phyloP scores from a whole-genome alignment of 2,888 invertebrate genomes.

The Phorcus lineatus region DNA sequence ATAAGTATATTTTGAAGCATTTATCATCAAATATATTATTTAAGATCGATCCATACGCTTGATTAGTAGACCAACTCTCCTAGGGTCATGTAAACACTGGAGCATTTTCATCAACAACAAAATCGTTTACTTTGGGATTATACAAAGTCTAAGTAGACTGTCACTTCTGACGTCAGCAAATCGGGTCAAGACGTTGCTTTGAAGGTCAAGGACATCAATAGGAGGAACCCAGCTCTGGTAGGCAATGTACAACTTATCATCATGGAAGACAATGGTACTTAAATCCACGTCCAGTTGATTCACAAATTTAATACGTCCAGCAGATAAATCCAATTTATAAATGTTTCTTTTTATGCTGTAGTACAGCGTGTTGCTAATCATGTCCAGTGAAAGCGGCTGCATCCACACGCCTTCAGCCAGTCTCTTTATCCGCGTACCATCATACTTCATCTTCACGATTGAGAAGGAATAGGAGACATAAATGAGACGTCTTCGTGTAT shows the following conservation, averaged over 20 bases:
- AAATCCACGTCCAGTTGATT: background rate
- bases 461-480: conserved; percentile 10
- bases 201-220: background rate
- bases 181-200: background rate
- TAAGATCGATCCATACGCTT: no score
- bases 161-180: background rate
- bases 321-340: background rate
- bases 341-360: background rate
- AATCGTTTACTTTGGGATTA: background rate
- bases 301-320: background rate
- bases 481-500: background rate
- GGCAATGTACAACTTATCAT: background rate
- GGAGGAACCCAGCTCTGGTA: background rate
- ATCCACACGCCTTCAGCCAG: conserved; percentile 2
- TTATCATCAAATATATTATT: no score
- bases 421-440: background rate
- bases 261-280: background rate
- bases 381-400: background rate
- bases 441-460: conserved; percentile 17
- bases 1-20: no score
- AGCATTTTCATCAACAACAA: no score
- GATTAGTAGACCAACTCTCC: no score
- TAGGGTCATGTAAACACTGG: no score
- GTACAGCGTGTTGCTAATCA: background rate
- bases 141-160: background rate